phyloP scores from a whole-genome alignment of 2,888 invertebrate genomes.

The Amblyjoppa fuscipennis region DNA sequence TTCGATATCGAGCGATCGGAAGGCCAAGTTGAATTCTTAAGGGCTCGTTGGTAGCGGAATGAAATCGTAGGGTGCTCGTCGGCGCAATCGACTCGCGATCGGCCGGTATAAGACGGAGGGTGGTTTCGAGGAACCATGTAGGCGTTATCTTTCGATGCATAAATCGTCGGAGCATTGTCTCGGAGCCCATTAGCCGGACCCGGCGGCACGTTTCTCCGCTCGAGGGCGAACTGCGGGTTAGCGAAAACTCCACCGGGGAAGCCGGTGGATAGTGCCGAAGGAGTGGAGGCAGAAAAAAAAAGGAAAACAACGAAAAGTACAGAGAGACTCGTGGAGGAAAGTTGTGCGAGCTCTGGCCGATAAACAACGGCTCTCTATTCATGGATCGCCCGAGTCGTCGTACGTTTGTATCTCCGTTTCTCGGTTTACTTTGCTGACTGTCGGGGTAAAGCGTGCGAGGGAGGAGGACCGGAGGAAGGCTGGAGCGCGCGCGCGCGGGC shows the following conservation, averaged over 20 bases:
- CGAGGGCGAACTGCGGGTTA: constrained; percentile 56
- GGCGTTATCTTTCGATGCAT: constrained; percentile 67
- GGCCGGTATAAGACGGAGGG: background rate
- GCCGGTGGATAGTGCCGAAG: constrained; percentile 46
- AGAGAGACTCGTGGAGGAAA: constrained; percentile 63
- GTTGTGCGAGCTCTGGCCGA: constrained; percentile 73
- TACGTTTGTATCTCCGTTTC: constrained; percentile 66
- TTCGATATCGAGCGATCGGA: constrained; percentile 3
- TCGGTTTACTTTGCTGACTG: constrained; percentile 51
- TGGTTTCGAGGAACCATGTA: constrained; percentile 45
- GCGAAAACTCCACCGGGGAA: constrained; percentile 46
- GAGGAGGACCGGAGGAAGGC: constrained; percentile 37
- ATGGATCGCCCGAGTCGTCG: constrained; percentile 75
- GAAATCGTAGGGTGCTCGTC: constrained; percentile 36
- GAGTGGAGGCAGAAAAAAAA: constrained; percentile 40
- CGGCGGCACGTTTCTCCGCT: constrained; percentile 58
- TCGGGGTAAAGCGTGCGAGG: constrained; percentile 40
- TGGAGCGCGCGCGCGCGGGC: constrained; percentile 27
- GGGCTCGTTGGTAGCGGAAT: background rate
- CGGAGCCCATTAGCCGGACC: constrained; percentile 70
- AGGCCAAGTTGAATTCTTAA: constrained; percentile 47
- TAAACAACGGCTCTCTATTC: constrained; percentile 80
- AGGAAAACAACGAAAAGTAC: constrained; percentile 35
- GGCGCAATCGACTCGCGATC: constrained; percentile 46
- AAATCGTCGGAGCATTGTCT: constrained; percentile 70